Conservation (phyloP, 2,113 vertebrate species). For the Origma solitaria region DNA sequence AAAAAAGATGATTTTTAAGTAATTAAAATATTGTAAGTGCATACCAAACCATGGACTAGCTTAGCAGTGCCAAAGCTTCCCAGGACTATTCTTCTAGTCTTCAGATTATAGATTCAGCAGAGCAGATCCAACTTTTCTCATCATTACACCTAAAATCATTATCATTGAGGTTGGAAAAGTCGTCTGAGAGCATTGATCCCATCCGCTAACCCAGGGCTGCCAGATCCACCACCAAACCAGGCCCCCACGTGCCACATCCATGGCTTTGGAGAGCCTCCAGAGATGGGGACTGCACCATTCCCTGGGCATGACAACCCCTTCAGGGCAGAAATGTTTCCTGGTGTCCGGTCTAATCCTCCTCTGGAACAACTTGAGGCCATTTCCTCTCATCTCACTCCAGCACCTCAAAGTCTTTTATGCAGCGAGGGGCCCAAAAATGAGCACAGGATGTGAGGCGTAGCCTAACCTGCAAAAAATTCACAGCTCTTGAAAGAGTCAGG, state of each 20-base stretch:
- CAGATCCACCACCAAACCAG: neutral
- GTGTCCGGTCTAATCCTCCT: neutral
- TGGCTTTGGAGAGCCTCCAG: neutral
- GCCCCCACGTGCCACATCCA: accelerated
- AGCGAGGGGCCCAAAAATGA: neutral
- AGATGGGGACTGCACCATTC: neutral
- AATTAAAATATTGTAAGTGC: neutral
- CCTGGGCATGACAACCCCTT: no score
- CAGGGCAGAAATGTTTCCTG: no score
- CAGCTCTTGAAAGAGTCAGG: accelerated
- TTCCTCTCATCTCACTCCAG: neutral
- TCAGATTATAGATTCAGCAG: neutral
- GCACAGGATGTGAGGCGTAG: neutral
- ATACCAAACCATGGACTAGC: neutral
- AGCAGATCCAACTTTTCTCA: neutral
- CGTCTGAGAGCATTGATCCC: neutral
- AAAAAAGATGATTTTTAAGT: neutral
- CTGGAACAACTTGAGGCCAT: accelerated
- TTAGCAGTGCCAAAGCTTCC: neutral
- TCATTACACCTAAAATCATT: neutral
- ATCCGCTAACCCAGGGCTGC: accelerated
- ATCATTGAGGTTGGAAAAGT: neutral
- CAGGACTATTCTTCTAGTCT: neutral
- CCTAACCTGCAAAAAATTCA: neutral
- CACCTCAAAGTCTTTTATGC: accelerated